Conservation (phyloP, 2,113 vertebrate species). For the Oryzias curvinotus region DNA sequence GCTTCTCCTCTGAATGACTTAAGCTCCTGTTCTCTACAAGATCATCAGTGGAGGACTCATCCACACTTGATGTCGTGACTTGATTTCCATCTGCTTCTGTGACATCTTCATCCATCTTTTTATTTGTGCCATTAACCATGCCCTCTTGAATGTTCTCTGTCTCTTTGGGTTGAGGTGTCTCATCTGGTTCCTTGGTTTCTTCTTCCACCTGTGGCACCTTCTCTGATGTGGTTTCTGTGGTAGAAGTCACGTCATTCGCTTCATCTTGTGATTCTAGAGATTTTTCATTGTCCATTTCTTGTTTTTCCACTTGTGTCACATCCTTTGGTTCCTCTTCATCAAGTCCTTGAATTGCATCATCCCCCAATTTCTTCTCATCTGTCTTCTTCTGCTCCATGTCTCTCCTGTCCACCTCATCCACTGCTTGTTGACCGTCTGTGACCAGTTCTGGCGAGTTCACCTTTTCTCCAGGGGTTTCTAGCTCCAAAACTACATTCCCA, state of each 20-base stretch:
- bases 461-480: conserved; percentile 31
- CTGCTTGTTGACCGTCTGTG: conserved; percentile 29
- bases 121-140: conserved; percentile 8
- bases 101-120: conserved; percentile 14
- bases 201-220: conserved; percentile 23
- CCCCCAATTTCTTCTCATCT: conserved; percentile 40
- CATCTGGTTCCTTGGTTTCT: conserved; percentile 46
- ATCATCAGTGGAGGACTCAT: conserved; percentile 25
- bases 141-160: conserved; percentile 23
- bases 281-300: conserved; percentile 20
- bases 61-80: conserved; percentile 15
- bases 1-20: conserved; percentile 34
- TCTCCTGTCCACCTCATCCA: conserved; percentile 9
- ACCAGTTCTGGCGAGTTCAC: conserved; percentile 10
- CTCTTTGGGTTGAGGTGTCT: conserved; percentile 6
- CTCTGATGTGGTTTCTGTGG: conserved; percentile 19
- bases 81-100: conserved; percentile 28
- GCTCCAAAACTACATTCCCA: conserved; percentile 47
- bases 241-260: conserved; percentile 8
- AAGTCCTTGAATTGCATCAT: conserved; percentile 18
- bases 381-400: conserved; percentile 22
- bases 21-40: conserved; percentile 19
- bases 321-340: conserved; percentile 17
- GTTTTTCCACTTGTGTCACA: conserved; percentile 24
- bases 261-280: conserved; percentile 30